These are phyloP conservation scores for Bombylius major DNA, from an alignment of 2,888 invertebrate genomes.

Conservation along the genomic window DNA sequence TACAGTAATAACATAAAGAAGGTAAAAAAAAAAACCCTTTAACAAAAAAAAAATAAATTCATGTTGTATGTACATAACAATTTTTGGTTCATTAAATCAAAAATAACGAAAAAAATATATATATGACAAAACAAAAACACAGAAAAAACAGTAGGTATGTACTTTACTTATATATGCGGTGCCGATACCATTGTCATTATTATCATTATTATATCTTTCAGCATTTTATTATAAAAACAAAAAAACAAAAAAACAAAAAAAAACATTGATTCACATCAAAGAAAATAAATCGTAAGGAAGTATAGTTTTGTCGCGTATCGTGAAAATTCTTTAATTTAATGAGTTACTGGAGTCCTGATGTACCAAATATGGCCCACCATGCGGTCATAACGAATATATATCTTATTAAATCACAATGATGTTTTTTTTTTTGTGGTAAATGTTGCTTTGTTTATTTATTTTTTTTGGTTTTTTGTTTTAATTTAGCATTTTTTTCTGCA, in stretches of 20 bases:
- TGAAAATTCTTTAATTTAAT: conserved; percentile 6
- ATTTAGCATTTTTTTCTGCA: background rate
- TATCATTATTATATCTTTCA: no score
- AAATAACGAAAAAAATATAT: no score
- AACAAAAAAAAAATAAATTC: no score
- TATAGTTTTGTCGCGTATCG: conserved; percentile 6
- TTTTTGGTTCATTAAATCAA: no score
- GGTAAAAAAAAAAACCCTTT: no score
- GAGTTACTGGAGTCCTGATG: conserved; percentile 2
- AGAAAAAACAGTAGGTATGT: no score
- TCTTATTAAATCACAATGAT: background rate
- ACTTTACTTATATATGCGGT: no score
- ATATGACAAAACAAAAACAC: no score
- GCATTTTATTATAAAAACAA: background rate
- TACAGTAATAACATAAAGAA: no score
- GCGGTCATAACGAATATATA: background rate
- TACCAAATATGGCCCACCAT: background rate
- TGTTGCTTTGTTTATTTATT: background rate
- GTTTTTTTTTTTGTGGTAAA: background rate
- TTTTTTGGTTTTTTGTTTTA: background rate
- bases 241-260: background rate
- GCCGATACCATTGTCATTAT: no score
- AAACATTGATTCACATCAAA: background rate
- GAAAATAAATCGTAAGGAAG: conserved; percentile 4
- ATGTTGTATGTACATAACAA: no score